Percentiles rank a stretch among this genome's conserved stretches.
Evolutionary conservation across 2,888 invertebrate species (phyloP).

Genomic region (Clepsis dumicolana): DNA sequence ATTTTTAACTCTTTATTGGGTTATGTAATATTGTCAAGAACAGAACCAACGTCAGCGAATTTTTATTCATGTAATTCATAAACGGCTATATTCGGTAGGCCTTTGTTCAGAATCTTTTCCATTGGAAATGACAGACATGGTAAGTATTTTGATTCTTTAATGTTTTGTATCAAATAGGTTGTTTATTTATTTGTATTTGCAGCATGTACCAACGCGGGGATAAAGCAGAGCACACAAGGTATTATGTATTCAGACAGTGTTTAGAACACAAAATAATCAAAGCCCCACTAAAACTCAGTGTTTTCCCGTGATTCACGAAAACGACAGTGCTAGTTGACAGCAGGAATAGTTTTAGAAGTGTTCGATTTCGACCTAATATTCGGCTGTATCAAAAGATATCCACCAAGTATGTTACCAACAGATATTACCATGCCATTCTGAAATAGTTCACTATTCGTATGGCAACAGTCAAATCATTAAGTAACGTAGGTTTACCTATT

Average conservation of each 20-base stretch:
- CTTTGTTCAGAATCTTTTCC: conserved; percentile 1
- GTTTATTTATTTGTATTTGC: background rate
- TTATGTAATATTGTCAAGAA: background rate
- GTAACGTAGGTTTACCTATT: conserved; percentile 41
- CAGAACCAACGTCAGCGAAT: background rate
- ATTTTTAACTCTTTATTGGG: background rate
- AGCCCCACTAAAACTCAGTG: too few species aligned
- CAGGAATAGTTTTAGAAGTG: too few species aligned
- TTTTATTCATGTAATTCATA: conserved; percentile 26
- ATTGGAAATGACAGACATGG: background rate
- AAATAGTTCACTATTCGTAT: conserved; percentile 31
- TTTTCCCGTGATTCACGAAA: too few species aligned
- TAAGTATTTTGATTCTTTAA: background rate
- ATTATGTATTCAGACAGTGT: too few species aligned
- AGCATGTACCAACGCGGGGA: too few species aligned
- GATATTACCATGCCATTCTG: background rate
- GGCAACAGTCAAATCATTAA: conserved; percentile 40
- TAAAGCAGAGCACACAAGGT: too few species aligned
- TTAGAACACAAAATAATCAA: too few species aligned
- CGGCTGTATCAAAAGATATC: too few species aligned
- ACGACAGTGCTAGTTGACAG: too few species aligned
- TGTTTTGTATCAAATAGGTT: background rate
- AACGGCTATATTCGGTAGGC: background rate
- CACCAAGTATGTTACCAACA: too few species aligned
- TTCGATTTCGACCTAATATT: too few species aligned